A percentile compares a stretch with the other conserved stretches of the same genome.
These are phyloP conservation scores for Myotis findleyi DNA, from an alignment of 2,797 vertebrate species.

Conservation along the genomic window DNA sequence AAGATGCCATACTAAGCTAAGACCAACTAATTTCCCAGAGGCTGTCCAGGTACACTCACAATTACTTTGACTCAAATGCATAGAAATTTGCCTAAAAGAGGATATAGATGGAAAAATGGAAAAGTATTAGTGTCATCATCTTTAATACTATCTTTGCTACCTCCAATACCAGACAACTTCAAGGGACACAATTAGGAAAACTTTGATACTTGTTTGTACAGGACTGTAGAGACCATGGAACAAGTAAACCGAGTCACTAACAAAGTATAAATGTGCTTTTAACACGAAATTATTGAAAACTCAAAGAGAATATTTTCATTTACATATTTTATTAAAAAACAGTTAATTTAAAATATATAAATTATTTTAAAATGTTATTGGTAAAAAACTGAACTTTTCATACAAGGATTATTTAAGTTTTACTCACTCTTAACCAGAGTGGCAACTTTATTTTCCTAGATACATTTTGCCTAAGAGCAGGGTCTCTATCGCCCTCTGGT, in stretches of 20 bases:
- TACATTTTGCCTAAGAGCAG: neutral
- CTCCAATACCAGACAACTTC: neutral
- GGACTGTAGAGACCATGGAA: neutral
- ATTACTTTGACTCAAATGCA: neutral
- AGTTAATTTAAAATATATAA: conserved; percentile 47
- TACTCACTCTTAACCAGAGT: neutral
- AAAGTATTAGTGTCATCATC: neutral
- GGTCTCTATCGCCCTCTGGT: conserved; percentile 60
- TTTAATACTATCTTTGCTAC: neutral
- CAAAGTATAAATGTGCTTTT: conserved; percentile 1
- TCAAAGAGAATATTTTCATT: conserved; percentile 22
- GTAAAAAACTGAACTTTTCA: conserved; percentile 34
- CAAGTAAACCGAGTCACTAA: neutral
- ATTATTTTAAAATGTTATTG: neutral
- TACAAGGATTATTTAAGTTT: neutral
- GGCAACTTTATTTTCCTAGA: neutral
- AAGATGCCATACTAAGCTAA: neutral
- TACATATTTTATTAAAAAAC: conserved; percentile 71
- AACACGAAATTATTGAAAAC: neutral
- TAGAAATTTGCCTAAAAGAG: neutral
- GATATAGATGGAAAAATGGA: neutral
- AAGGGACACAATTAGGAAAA: neutral
- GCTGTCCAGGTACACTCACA: neutral
- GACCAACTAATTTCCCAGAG: neutral
- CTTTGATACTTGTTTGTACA: neutral